phyloP scores from a whole-genome alignment of 2,113 vertebrate genomes.

The Alethe castanea region DNA sequence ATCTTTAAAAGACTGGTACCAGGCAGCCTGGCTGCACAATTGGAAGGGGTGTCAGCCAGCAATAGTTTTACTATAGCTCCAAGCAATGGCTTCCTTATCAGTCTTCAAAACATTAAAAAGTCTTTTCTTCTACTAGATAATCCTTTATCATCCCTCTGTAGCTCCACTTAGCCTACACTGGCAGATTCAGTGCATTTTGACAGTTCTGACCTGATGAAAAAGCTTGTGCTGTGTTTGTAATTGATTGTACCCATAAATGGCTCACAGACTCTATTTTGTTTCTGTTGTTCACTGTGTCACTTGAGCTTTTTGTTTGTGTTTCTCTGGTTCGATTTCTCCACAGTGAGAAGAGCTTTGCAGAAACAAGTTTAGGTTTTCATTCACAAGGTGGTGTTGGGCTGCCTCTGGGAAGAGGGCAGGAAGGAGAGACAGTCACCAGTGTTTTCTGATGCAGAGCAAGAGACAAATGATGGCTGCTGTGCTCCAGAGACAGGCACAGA shows the following conservation, averaged over 20 bases:
- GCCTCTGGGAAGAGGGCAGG: not conserved
- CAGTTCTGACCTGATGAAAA: slow-evolving; percentile 53
- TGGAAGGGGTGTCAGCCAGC: not conserved
- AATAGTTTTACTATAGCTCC: slow-evolving; percentile 5
- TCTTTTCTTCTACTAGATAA: slow-evolving; percentile 43
- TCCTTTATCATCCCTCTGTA: slow-evolving; percentile 51
- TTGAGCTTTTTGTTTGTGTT: slow-evolving; percentile 51
- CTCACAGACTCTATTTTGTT: slow-evolving; percentile 47
- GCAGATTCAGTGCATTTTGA: slow-evolving; percentile 48
- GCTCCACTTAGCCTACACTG: slow-evolving; percentile 26
- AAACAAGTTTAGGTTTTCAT: not conserved
- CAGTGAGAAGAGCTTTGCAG: not conserved
- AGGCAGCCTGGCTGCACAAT: not conserved
- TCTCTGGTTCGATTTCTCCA: slow-evolving; percentile 17
- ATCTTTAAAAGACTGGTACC: not conserved
- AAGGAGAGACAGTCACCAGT: not conserved
- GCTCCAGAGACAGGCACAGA: not conserved
- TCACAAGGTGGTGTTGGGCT: not conserved
- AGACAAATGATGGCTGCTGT: not conserved
- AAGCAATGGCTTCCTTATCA: slow-evolving; percentile 41
- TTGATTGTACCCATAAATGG: slow-evolving; percentile 53
- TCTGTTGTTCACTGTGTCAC: slow-evolving; percentile 6
- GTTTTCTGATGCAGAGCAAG: not conserved
- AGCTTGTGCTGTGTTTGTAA: slow-evolving; percentile 34
- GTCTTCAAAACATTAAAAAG: slow-evolving; percentile 46